phyloP scores from a whole-genome alignment of 2,797 vertebrate genomes.

The Syndactyla subalaris region DNA sequence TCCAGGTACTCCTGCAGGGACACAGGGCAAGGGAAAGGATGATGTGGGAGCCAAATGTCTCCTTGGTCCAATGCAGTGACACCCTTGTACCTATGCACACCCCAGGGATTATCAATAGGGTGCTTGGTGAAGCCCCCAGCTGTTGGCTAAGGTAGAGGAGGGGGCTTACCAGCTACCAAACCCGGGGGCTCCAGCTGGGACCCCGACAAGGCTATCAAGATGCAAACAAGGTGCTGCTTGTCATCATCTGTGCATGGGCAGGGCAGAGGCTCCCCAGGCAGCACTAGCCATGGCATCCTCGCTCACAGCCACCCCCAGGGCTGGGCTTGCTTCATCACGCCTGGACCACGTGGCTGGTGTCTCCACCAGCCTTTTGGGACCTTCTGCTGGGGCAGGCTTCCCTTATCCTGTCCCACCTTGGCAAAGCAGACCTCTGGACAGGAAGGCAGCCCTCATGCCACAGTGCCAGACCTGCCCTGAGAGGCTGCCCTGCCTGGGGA shows the following conservation, averaged over 20 bases:
- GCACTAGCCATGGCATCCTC: rapidly evolving
- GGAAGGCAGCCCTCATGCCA: not conserved
- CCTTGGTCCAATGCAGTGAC: not conserved
- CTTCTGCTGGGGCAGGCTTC: not conserved
- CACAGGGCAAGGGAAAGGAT: not conserved
- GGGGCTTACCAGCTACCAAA: not conserved
- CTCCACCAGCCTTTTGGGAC: not conserved
- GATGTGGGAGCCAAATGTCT: not conserved
- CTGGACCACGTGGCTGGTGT: rapidly evolving
- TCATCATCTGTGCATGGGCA: rapidly evolving
- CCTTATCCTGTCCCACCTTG: not conserved
- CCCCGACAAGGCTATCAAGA: rapidly evolving
- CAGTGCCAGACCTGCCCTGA: not conserved
- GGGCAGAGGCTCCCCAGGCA: not conserved
- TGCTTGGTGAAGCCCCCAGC: not conserved
- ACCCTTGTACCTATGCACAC: not conserved
- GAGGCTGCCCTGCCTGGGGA: not conserved
- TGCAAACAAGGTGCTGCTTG: not conserved
- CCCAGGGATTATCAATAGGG: not conserved
- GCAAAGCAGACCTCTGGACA: not conserved
- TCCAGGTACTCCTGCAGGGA: constrained; percentile 92
- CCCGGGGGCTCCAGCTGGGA: not conserved
- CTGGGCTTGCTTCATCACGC: not conserved
- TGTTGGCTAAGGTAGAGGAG: not conserved
- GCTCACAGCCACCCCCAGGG: rapidly evolving